Conservation (phyloP, 2,888 invertebrate species). For the Bimastos eiseni region DNA sequence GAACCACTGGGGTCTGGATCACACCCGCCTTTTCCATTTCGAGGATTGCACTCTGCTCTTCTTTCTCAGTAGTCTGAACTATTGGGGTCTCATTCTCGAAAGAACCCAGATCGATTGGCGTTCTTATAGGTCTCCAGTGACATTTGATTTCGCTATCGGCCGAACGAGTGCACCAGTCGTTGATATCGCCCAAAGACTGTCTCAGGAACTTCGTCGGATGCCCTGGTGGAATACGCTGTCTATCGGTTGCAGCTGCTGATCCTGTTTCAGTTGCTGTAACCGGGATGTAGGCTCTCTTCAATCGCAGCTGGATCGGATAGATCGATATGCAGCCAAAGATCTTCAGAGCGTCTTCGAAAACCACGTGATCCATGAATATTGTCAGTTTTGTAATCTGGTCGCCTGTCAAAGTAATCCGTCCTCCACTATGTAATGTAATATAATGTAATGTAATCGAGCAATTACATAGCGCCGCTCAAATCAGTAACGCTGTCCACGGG, state of each 20-base stretch:
- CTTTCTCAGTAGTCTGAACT: too few relatives aligned
- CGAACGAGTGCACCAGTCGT: too few relatives aligned
- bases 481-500: too few relatives aligned
- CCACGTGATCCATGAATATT: neutral
- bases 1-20: too few relatives aligned
- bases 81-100: too few relatives aligned
- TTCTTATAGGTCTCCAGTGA: too few relatives aligned
- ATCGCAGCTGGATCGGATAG: slow-evolving; percentile 21
- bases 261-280: neutral
- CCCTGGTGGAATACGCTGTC: neutral
- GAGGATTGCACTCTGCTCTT: neutral
- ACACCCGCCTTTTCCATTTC: neutral
- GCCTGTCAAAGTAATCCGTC: neutral
- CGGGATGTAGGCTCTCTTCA: neutral
- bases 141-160: too few relatives aligned
- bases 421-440: too few relatives aligned
- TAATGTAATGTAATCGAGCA: too few relatives aligned
- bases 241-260: neutral
- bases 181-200: neutral
- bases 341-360: neutral
- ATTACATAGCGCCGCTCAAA: too few relatives aligned
- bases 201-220: neutral
- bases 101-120: too few relatives aligned
- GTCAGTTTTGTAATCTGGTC: neutral
- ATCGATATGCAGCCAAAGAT: neutral